Base-by-base conservation (phyloP, 2,797 vertebrate genomes). In the Coracias cyanogaster region DNA sequence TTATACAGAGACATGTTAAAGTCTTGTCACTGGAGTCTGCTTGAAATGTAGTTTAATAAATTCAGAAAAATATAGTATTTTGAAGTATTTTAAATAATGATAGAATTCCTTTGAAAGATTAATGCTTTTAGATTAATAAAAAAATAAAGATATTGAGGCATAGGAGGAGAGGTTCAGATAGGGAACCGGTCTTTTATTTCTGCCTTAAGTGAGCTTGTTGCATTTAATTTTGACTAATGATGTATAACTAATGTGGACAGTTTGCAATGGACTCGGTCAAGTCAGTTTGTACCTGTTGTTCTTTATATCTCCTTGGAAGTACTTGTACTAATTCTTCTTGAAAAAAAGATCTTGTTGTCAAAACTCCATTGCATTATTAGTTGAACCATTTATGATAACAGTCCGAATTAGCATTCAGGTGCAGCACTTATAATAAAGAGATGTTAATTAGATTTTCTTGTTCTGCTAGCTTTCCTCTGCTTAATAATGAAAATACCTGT, bases 301-400 rank as follows among this genome's bases (percentile, higher is more conserved):
- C 86, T 96, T 93, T 92, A 25, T 93, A 55, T 73, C 91, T 73
- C 78, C 87, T 93, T 92, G 93, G 91, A 97, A 93, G 58, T 92
- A 77, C 89, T 88, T 76, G 78, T 70, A 79, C 91, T 97, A 93
- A 94, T 93, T 93, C 86, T 94, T 92, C 73, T 90, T 83, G 21
- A 84, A 92, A 86, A 87, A 86, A 65, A 66, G 25, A 92, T 41
- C 31, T 12, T 97, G 95, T 97, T 98, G 95, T 96, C 95, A 95
- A 96, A 98, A 96, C 93, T 86, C 21, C 64, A 57, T 46, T 9
- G 26, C 94, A 79, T 85, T 96, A 84, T 74, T 84, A 94, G 81
- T 54, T 65, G 72, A 72, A 31, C 80, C 90, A 90, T 97, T 92
- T 89, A 87, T 66, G 92, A 82, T 91, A 95, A 65, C n/a, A 93